Evolutionary conservation across 2,113 vertebrate genomes (phyloP), one percentile per base, ranked within the genome.

Genomic region (Polypterus senegalus): DNA sequence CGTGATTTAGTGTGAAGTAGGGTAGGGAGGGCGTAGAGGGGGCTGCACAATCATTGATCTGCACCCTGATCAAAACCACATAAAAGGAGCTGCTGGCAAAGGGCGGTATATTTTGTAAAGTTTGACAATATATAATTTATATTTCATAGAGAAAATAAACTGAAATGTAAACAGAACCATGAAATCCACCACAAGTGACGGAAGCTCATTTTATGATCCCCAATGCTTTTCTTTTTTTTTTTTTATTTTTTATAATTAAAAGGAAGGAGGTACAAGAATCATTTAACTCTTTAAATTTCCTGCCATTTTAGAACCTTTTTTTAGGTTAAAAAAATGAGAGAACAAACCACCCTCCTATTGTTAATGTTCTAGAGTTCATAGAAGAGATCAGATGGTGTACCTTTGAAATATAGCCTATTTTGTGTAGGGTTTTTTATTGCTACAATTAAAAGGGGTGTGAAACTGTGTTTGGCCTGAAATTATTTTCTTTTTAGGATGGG

Each of bases 1-100:
- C 91, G 81, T 93, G 92, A 94, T 82, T 72, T 70, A 69, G 64
- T 10, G 53, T 11, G 53, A 4, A 54, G 5, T 54, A 11, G 53
- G 53, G 53, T 10, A 10, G 9, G 5, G 11, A 11, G 53, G 53
- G 11, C 11, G 27, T 2, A 27, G 27, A 27, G 27, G 11, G 53
- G 5, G 5, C 53, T 51, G 46, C 46, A 49, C 11, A 8, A 62
- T 54, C 3, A 11, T 62, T 49, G 27, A 8, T 53, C 27, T 27
- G 27, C 27, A 27, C 27, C 27, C 27, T 27, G 27, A 27, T 27
- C 27, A 27, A 27, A 27, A 27, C 27, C 27, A 27, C 27, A 27
- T 27, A 27, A 27, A 27, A 27, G 27, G 27, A 27, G 27, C 27
- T 27, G 27, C 27, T 27, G 27, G 27, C 27, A 27, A 27, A 27